Evolutionary conservation across 2,113 vertebrate genomes (phyloP).

Genomic region (Psittacara wagleri): DNA sequence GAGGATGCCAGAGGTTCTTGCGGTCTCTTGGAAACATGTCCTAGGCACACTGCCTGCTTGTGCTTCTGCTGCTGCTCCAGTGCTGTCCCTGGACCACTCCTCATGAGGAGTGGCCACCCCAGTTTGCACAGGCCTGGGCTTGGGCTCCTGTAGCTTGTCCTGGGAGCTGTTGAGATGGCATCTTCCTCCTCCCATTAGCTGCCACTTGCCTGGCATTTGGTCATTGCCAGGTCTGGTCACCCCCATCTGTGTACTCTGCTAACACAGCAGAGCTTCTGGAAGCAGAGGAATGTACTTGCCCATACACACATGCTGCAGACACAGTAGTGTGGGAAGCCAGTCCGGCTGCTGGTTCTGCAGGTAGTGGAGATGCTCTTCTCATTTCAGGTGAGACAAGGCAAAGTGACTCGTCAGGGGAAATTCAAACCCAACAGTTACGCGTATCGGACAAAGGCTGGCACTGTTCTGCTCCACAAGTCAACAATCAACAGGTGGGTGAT

Average conservation of each 20-base stretch:
- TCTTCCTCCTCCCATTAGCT: neutral
- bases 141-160: neutral
- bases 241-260: fast-evolving
- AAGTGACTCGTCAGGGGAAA: conserved; percentile 87
- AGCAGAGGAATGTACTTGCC: fast-evolving
- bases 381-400: conserved; percentile 86
- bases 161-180: neutral
- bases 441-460: conserved; percentile 83
- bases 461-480: conserved; percentile 90
- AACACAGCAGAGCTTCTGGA: neutral
- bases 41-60: too few relatives aligned
- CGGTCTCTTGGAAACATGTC: neutral
- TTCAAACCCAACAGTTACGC: conserved; percentile 86
- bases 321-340: neutral
- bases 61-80: neutral
- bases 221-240: neutral
- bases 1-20: neutral
- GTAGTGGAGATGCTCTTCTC: neutral
- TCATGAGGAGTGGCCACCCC: fast-evolving
- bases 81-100: neutral
- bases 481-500: conserved; percentile 88
- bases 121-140: fast-evolving
- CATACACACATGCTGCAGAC: fast-evolving
- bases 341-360: neutral
- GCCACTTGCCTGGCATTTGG: fast-evolving